Evolutionary conservation across 2,113 vertebrate genomes (phyloP).

Genomic region (Brachirus orientalis): DNA sequence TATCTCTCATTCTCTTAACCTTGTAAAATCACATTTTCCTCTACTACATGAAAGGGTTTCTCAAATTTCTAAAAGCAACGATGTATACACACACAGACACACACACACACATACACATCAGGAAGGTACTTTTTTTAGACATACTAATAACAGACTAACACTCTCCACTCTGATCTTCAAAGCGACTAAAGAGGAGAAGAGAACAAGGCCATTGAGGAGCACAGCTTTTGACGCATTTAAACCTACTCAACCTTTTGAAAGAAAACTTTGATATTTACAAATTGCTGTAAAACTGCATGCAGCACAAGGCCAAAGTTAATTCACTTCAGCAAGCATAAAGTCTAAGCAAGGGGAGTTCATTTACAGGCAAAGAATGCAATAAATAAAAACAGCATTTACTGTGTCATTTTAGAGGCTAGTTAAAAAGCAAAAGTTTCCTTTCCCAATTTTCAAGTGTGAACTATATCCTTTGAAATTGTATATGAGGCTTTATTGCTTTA

Average conservation of each 20-base stretch:
- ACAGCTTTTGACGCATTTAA: conserved; percentile 60
- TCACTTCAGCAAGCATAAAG: conserved; percentile 37
- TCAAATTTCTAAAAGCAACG: conserved; percentile 56
- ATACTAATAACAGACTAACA: conserved; percentile 73
- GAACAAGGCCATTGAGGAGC: conserved; percentile 44
- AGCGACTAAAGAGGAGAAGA: conserved; percentile 48
- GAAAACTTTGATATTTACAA: conserved; percentile 73
- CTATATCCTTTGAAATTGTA: conserved; percentile 46
- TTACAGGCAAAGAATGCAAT: conserved; percentile 55
- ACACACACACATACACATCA: conserved; percentile 44
- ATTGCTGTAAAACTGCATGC: conserved; percentile 57
- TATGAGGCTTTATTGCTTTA: conserved; percentile 41
- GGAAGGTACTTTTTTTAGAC: conserved; percentile 67
- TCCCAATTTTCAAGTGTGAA: conserved; percentile 60
- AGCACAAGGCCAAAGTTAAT: conserved; percentile 17
- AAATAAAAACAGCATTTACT: conserved; percentile 66
- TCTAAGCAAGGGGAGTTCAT: conserved; percentile 46
- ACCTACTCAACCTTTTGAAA: conserved; percentile 61
- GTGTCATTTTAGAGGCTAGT: conserved; percentile 64
- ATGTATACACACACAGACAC: conserved; percentile 16
- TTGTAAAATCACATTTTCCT: conserved; percentile 54
- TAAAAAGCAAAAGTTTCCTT: conserved; percentile 67
- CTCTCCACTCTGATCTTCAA: conserved; percentile 71
- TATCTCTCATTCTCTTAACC: background rate
- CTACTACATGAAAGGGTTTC: conserved; percentile 59